Base-by-base conservation (phyloP, 2,113 vertebrate genomes). In the Nettapus auritus region DNA sequence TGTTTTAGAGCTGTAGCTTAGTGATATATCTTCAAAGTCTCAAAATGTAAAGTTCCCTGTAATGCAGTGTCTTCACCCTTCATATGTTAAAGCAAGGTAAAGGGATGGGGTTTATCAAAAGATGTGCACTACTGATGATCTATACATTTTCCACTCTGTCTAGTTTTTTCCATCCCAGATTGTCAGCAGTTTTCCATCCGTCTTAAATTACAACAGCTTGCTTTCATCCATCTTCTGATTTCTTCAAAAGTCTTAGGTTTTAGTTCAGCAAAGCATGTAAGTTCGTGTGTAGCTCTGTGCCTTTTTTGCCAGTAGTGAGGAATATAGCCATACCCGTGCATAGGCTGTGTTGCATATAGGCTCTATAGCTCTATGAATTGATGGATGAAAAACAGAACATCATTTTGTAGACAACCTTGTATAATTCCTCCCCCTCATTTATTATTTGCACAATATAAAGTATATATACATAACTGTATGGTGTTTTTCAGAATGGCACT, bases 211-310 rank as follows among this genome's bases (percentile, higher is more conserved):
- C 26, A 69, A 28, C 33, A 70, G 8, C 25, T 66, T 83, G 34
- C 60, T 66, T 75, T 52, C 38, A 64, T 60, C 21, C 25, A 23
- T 3, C 0, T 86, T 86, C 33, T 57, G 44, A 53, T 57, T 50
- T 91, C n/a, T 68, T 4, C 17, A 56, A 56, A 44, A 79, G 13
- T 5, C 44, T 8, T 46, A 26, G 44, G 14, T 83, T 74, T 33
- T n/a, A n/a, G 6, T 78, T 84, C n/a, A 73, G 38, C 14, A 73
- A 69, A 88, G 73, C 62, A 11, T 8, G 53, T 53, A 71, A 50
- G 7, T 75, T 79, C 19, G 25, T 1, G 0, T 4, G 2, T 62
- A 74, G 2, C 17, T 70, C 3, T 62, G 40, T 23, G 11, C 31
- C 50, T 0, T 1, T 33, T 55, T 50, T 82, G 31, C 64, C 85